These are phyloP conservation scores for Phortica magna DNA, from an alignment of 2,888 invertebrate species.

Conservation along the genomic window DNA sequence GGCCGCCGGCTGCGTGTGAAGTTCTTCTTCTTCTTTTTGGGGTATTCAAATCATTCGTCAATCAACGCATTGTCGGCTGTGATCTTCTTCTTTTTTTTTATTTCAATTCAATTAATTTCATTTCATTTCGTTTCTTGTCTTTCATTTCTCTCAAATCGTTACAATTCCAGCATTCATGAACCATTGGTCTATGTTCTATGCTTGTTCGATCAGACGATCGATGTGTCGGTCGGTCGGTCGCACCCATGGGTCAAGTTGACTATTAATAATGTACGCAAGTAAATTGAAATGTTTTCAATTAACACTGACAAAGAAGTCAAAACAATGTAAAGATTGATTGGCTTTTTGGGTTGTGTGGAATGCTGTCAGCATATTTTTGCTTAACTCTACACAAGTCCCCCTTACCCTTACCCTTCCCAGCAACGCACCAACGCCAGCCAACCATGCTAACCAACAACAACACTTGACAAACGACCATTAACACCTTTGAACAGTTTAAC, in stretches of 20 bases:
- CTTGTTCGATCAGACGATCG: neutral
- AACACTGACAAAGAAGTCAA: conserved; percentile 10
- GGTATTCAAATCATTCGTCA: too few species aligned
- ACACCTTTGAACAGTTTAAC: conserved; percentile 23
- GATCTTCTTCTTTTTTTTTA: too few species aligned
- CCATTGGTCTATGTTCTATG: neutral
- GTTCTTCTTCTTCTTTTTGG: neutral
- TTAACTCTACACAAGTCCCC: too few species aligned
- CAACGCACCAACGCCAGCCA: conserved; percentile 17
- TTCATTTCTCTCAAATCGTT: too few species aligned
- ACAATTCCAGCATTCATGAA: too few species aligned
- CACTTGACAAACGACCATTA: conserved; percentile 46
- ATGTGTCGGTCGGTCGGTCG: neutral
- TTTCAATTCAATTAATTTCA: too few species aligned
- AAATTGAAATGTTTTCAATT: conserved; percentile 34
- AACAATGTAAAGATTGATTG: conserved; percentile 12
- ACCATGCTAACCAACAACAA: conserved; percentile 38
- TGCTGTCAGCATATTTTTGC: neutral
- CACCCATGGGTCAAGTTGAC: neutral
- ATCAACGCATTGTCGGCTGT: too few species aligned
- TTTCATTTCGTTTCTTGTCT: too few species aligned
- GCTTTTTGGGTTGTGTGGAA: conserved; percentile 9
- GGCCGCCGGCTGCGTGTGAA: neutral
- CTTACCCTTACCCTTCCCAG: conserved; percentile 20
- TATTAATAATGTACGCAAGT: neutral